Conservation (phyloP, 2,888 invertebrate genomes). For the Idaea dimidiata region DNA sequence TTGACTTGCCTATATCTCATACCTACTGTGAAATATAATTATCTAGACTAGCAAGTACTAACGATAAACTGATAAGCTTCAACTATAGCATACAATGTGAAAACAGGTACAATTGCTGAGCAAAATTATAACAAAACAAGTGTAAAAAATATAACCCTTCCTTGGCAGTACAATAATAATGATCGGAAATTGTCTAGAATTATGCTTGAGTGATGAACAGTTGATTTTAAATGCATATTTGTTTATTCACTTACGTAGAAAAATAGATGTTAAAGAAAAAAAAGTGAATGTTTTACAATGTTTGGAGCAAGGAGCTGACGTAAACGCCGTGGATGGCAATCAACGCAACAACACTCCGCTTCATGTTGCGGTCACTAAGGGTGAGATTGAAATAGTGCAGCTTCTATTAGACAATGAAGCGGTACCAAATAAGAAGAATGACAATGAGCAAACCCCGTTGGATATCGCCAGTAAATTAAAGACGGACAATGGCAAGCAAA, state of each 20-base stretch:
- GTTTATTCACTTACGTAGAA: constrained; percentile 26
- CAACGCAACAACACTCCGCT: constrained; percentile 28
- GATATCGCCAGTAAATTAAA: constrained; percentile 24
- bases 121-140: too few species aligned
- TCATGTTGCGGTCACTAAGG: constrained; percentile 31
- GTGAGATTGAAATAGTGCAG: constrained; percentile 25
- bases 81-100: too few species aligned
- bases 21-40: too few species aligned
- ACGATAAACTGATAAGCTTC: too few species aligned
- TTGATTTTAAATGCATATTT: constrained; percentile 20
- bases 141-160: too few species aligned
- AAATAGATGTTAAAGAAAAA: constrained; percentile 19
- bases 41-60: too few species aligned
- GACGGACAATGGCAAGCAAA: constrained; percentile 12
- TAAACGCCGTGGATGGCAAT: constrained; percentile 34
- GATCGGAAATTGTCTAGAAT: too few species aligned
- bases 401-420: constrained; percentile 31
- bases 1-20: too few species aligned
- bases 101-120: too few species aligned
- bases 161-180: too few species aligned
- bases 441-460: constrained; percentile 26
- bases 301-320: constrained; percentile 30
- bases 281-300: constrained; percentile 22
- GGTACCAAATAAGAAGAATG: constrained; percentile 21
- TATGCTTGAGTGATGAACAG: background rate